Base-by-base conservation (phyloP, 2,888 invertebrate genomes). In the Epinotia bilunana region DNA sequence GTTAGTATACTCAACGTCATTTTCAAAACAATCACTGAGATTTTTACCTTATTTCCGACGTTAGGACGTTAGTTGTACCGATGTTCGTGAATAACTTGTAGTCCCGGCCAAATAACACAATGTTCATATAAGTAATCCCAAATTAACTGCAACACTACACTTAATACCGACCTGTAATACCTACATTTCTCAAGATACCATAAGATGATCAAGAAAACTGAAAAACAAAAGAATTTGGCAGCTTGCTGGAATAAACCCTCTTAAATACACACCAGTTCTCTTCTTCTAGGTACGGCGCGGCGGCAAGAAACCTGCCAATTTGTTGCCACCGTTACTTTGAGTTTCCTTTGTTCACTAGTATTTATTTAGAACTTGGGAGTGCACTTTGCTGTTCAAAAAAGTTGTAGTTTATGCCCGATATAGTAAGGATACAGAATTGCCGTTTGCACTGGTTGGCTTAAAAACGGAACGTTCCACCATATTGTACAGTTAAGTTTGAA, bases 371-470 rank as follows among this genome's bases (percentile, higher is more conserved):
- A 67, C 70, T 72, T 33, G 43, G 57, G 67, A 75, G 75, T 75
- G 75, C 75, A 72, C 67, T 75, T 75, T 62, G 65, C 71, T 75
- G 75, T 75, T 75, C 61, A 67, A 75, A 75, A 75, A 75, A 75
- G 64, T 75, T 71, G 55, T 67, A 61, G 71, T 75, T 75, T 72
- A 75, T 67, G 62, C 46, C 65, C 71, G 58, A 75, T 75, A 71
- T 55, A 72, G 71, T 67, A 62, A 39, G 33, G 61, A 72, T 67
- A 72, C 65, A 43, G 57, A 53, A 43, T 28, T 65, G 18, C 60
- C 28, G 16, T 64, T 18, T 20, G 39, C 58, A 58, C 57, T 58
- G 65, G 18, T 62, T 57, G 18, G 67, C 28, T 57, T 55, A n/a
- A 12, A 12, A 55, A 28, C 7, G n/a, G 28, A 53, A 65, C 18